Percentiles rank a stretch among this genome's conserved stretches.
phyloP scores from a whole-genome alignment of 2,888 invertebrate genomes.

The Melitaea athalia region DNA sequence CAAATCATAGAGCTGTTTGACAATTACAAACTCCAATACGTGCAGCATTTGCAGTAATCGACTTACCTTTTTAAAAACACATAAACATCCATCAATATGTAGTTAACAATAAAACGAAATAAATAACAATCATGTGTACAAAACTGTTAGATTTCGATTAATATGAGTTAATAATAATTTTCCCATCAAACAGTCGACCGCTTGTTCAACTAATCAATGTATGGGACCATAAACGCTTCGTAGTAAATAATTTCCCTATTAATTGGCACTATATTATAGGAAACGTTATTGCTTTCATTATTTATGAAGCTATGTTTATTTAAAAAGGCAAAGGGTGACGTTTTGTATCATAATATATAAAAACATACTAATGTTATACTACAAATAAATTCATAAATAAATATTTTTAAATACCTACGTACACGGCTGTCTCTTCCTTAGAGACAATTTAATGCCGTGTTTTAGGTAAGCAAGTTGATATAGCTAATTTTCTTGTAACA shows the following conservation, averaged over 20 bases:
- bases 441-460: too few species aligned
- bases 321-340: slow-evolving; percentile 17
- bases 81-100: not conserved
- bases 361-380: too few species aligned
- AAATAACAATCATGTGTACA: slow-evolving; percentile 28
- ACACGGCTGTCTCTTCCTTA: too few species aligned
- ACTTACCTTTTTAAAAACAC: not conserved
- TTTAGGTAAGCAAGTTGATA: too few species aligned
- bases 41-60: too few species aligned
- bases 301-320: slow-evolving; percentile 19
- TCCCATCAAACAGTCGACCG: slow-evolving; percentile 73
- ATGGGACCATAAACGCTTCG: slow-evolving; percentile 68
- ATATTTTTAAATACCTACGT: too few species aligned
- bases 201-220: slow-evolving; percentile 78
- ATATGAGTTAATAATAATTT: slow-evolving; percentile 78
- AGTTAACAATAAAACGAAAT: slow-evolving; percentile 15
- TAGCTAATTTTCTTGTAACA: too few species aligned
- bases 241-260: slow-evolving; percentile 69
- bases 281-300: slow-evolving; percentile 10
- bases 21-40: too few species aligned
- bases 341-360: too few species aligned
- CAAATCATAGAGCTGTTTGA: too few species aligned
- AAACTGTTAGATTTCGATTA: slow-evolving; percentile 70
- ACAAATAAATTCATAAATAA: too few species aligned
- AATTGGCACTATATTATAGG: slow-evolving; percentile 52